Evolutionary conservation across 37 sponge, comb jelly and placozoan genomes (phyloP), one percentile per base, ranked within the genome.

Genomic region (Eunapius fragilis): DNA sequence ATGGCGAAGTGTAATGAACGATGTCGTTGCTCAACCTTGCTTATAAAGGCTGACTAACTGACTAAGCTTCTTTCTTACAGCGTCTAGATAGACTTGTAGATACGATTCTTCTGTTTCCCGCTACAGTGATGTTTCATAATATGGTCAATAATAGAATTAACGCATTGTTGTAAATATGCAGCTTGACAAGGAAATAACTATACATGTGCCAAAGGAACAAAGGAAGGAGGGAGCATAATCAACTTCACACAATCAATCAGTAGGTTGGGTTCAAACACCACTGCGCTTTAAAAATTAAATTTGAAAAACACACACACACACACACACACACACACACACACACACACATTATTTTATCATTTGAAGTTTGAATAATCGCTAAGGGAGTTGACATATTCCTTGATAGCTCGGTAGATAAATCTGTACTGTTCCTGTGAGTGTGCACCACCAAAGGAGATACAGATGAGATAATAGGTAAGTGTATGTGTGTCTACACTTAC

Each of bases 301-400:
- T 35, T n/a, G n/a, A 45, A 71, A 69, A 33, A 32, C 14, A 33
- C 1, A 72, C 30, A n/a, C n/a, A n/a, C n/a, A n/a, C n/a, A 30
- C 13, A 72, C 10, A 33, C 10, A 12, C 14, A 32, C 12, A 30
- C 5, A 25, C 31, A 81, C 31, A 67, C 69, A 58, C 50, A 67
- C 19, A 80, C 70, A 41, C 33, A 25, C 10, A 17, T 2, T 37
- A 58, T 19, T 85, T 26, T 49, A 41, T 41, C 41, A 86, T 72
- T 75, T 68, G 86, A 95, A 92, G 71, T 95, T 95, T 7, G 82
- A 82, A 71, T 95, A 95, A 25, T 28, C 74, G 37, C 70, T 76
- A 24, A 92, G 72, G 23, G 96, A 95, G 7, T 89, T 86, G 14
- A 92, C 87, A 73, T 95, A 95, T 32, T 95, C 93, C n/a, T 37